Conservation (phyloP, 2,113 vertebrate genomes). For the Myotis yumanensis region DNA sequence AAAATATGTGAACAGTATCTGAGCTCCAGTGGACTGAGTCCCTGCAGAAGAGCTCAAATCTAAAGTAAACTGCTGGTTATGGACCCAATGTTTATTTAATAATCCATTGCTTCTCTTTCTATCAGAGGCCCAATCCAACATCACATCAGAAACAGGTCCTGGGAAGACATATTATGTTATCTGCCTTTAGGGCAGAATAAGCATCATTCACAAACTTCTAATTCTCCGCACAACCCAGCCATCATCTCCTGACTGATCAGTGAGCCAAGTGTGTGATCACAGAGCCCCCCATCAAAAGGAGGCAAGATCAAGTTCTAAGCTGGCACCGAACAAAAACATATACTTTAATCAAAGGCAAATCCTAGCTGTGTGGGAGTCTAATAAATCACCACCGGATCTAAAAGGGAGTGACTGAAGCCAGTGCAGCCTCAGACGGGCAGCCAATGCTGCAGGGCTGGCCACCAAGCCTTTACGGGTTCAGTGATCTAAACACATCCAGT, state of each 20-base stretch:
- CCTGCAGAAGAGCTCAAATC: background rate
- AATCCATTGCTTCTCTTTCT: conserved; percentile 18
- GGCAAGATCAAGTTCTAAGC: conserved; percentile 45
- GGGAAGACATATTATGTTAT: background rate
- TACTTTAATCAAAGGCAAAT: background rate
- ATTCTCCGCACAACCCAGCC: background rate
- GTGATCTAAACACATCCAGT: background rate
- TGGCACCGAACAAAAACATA: conserved; percentile 39
- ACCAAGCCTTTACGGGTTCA: background rate
- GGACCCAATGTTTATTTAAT: background rate
- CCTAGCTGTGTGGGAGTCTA: background rate
- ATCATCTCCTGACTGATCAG: conserved; percentile 29
- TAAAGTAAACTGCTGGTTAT: background rate
- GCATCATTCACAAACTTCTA: conserved; percentile 40
- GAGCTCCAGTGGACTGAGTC: background rate
- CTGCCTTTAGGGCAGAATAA: background rate
- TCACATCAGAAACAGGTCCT: background rate
- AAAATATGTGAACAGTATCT: conserved; percentile 37
- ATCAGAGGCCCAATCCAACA: background rate
- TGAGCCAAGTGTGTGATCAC: conserved; percentile 10
- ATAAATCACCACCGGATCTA: background rate
- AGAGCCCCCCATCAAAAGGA: background rate
- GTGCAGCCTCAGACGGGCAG: background rate
- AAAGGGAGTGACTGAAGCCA: background rate
- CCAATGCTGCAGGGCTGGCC: background rate